phyloP scores from a whole-genome alignment of 2,888 invertebrate species.

The Charanyca ferruginea region DNA sequence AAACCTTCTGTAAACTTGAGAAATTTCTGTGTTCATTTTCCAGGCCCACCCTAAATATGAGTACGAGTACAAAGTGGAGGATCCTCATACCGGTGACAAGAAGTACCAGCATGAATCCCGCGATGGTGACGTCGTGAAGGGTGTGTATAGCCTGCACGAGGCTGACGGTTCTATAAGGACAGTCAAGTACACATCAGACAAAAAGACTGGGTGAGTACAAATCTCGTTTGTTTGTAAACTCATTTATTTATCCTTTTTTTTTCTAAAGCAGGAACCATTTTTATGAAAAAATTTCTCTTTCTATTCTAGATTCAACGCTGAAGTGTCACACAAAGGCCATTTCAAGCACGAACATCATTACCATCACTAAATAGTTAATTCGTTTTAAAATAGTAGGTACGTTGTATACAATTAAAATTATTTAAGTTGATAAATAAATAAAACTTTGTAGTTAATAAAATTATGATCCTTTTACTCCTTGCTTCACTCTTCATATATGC shows the following conservation, averaged over 20 bases:
- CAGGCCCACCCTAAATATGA: conserved; percentile 89
- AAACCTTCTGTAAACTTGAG: not conserved
- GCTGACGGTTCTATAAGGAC: conserved; percentile 78
- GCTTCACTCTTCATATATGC: not conserved
- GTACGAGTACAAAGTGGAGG: conserved; percentile 89
- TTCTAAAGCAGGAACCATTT: not conserved
- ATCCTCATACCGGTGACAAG: conserved; percentile 90
- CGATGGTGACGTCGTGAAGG: conserved; percentile 90
- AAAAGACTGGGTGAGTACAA: conserved; percentile 83
- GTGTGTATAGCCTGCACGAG: conserved; percentile 81
- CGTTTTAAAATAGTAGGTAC: conserved; percentile 19
- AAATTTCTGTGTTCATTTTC: conserved; percentile 4
- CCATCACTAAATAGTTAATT: conserved; percentile 57
- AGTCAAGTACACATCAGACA: conserved; percentile 86
- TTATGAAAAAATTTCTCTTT: not conserved
- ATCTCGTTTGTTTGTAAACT: not conserved
- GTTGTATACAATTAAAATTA: conserved; percentile 38
- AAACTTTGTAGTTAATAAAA: not conserved
- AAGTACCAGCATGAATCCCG: conserved; percentile 89
- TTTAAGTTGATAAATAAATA: conserved; percentile 62
- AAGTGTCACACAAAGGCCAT: conserved; percentile 84
- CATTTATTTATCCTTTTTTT: not conserved
- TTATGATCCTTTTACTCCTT: not conserved
- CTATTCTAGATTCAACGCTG: conserved; percentile 85
- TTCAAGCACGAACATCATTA: conserved; percentile 75